These are phyloP conservation scores for Pluvianellus socialis DNA, from an alignment of 2,113 vertebrate species.

Conservation along the genomic window DNA sequence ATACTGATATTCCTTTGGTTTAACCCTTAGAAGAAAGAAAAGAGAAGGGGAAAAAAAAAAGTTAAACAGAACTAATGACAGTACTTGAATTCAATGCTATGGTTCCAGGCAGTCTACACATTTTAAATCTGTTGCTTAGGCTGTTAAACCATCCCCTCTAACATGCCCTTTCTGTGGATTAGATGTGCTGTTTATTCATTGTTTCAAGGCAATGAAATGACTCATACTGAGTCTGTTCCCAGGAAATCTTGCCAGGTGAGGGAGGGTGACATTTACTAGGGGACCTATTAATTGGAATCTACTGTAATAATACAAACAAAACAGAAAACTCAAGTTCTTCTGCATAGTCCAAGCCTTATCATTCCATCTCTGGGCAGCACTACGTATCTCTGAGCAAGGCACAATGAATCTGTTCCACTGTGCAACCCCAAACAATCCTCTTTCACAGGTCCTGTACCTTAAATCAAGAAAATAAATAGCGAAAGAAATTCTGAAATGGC, in stretches of 20 bases:
- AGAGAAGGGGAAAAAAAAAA: not conserved
- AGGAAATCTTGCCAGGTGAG: slow-evolving; percentile 53
- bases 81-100: not conserved
- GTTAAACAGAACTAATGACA: not conserved
- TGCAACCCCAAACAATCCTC: slow-evolving; percentile 15
- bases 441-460: not conserved
- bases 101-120: not conserved
- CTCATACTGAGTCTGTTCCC: slow-evolving; percentile 19
- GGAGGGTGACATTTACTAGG: slow-evolving; percentile 34
- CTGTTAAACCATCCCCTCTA: not conserved
- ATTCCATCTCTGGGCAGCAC: not conserved
- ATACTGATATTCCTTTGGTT: not conserved
- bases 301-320: not conserved
- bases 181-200: slow-evolving; percentile 38
- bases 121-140: not conserved
- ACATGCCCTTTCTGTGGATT: slow-evolving; percentile 57
- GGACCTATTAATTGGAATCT: not conserved
- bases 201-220: slow-evolving; percentile 45
- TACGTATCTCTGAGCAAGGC: not conserved
- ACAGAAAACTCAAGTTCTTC: not conserved
- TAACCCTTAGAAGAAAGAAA: not conserved
- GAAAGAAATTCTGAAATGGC: not conserved
- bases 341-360: not conserved
- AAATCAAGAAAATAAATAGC: not conserved
- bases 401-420: slow-evolving; percentile 37